Base-by-base conservation (phyloP, 1,140 invertebrate genomes). In the Plodia interpunctella region DNA sequence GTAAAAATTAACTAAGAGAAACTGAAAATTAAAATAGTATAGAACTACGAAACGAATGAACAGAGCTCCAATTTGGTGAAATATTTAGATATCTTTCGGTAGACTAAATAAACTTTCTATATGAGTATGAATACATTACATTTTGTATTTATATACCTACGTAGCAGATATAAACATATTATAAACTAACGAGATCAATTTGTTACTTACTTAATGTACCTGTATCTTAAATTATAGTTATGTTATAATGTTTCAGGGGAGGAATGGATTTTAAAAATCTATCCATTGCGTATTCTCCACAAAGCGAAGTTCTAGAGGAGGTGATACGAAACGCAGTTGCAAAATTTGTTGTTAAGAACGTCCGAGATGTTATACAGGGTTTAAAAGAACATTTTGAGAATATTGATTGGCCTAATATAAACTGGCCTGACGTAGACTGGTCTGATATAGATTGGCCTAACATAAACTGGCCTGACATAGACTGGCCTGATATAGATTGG, bases 281-380 rank as follows among this genome's bases (percentile, higher is more conserved):
- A 19, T 80, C 84, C 0, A 65, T 87, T 18, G 87, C 82, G 2
- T 89, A 86, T 57, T 88, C 87, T 8, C 87, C 87, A 17, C 59
- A 65, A 9, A 88, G 77, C 52, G 77, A 75, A 10, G 58, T 80
- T 25, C 66, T 89, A 25, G 78, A 87, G 1, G 75, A 83, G 25
- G 76, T 89, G 0, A 51, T 89, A 54, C 62, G 70, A 65, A 74
- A 55, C 35, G 71, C 83, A 0, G 54, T 74, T 0, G 55, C 72
- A 5, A 80, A 84, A 60, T 65, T 89, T 44, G 57, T 85, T 13
- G 21, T 69, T 35, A 20, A 52, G 17, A 85, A 87, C 50, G 56
- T 66, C 44, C 64, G 20, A 61, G 74, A 79, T 62, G 49, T 82
- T 2, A 55, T 80, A 54, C 1, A 13, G 2, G 9, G 0, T n/a